Conservation (phyloP, 2,797 vertebrate species). For the Hylomyscus alleni region DNA sequence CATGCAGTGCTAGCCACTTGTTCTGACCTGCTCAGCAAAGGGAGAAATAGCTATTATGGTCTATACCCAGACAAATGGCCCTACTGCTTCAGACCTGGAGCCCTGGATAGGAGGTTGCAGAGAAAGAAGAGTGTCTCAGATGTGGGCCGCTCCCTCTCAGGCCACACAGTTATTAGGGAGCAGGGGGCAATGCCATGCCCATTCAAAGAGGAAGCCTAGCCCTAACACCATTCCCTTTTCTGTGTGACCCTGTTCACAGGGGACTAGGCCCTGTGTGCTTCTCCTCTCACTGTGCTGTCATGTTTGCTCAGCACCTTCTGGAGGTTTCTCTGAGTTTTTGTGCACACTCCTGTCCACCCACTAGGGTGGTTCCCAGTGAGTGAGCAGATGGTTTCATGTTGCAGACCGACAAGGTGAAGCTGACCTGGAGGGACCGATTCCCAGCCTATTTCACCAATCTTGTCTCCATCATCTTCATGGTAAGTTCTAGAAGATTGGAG, state of each 20-base stretch:
- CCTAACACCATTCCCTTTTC: rapidly evolving
- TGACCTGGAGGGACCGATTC: slow-evolving; percentile 96
- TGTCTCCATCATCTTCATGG: slow-evolving; percentile 95
- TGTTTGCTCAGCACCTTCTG: slow-evolving; percentile 18
- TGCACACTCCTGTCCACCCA: not conserved
- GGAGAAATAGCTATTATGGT: not conserved
- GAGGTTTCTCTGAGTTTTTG: not conserved
- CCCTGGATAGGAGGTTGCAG: slow-evolving; percentile 43
- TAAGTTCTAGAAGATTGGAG: slow-evolving; percentile 84
- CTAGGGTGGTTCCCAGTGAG: rapidly evolving
- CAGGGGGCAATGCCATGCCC: not conserved
- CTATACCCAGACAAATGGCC: not conserved
- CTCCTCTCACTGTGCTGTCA: slow-evolving; percentile 59
- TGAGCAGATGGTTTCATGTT: slow-evolving; percentile 27
- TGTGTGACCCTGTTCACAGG: slow-evolving; percentile 48
- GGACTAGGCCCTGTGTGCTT: not conserved
- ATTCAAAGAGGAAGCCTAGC: not conserved
- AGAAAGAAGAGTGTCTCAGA: slow-evolving; percentile 19
- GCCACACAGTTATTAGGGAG: slow-evolving; percentile 61
- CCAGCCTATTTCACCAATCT: slow-evolving; percentile 95
- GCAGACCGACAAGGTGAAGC: slow-evolving; percentile 95
- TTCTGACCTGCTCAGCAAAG: not conserved
- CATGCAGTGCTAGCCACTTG: not conserved
- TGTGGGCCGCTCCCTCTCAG: slow-evolving; percentile 67
- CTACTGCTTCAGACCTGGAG: not conserved